Evolutionary conservation across 2,888 invertebrate species (phyloP).

Genomic region (Tachystola acroxantha): DNA sequence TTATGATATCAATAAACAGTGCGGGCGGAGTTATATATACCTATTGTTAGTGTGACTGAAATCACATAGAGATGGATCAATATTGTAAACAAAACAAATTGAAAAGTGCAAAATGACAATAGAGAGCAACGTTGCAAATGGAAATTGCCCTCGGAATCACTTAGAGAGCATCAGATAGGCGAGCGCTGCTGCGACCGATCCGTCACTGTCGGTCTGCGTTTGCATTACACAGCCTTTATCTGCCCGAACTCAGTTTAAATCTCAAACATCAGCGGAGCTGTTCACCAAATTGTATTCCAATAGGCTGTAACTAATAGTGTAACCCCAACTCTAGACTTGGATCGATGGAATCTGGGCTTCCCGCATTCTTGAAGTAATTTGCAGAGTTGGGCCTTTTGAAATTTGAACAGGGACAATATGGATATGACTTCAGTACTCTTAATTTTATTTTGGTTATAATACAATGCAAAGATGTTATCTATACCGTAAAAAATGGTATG

Average conservation of each 20-base stretch:
- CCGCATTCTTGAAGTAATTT: slow-evolving; percentile 51
- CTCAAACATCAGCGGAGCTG: slow-evolving; percentile 69
- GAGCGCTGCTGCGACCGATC: slow-evolving; percentile 69
- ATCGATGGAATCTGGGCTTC: slow-evolving; percentile 44
- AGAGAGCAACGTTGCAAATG: slow-evolving; percentile 66
- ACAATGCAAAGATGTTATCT: too few species aligned
- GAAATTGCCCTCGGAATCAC: slow-evolving; percentile 72
- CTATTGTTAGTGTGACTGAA: not conserved
- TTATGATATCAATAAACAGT: not conserved
- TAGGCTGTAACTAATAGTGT: slow-evolving; percentile 66
- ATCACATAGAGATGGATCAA: not conserved
- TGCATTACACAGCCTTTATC: slow-evolving; percentile 75
- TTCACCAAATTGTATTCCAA: slow-evolving; percentile 76
- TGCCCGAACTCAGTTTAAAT: slow-evolving; percentile 62
- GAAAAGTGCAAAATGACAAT: slow-evolving; percentile 46
- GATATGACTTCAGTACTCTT: too few species aligned
- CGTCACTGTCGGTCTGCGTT: slow-evolving; percentile 73
- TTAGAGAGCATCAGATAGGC: slow-evolving; percentile 75
- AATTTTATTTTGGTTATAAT: too few species aligned
- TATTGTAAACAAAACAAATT: slow-evolving; percentile 41
- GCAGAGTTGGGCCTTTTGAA: too few species aligned
- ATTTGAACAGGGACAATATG: too few species aligned
- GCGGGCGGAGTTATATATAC: not conserved
- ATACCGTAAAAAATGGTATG: too few species aligned
- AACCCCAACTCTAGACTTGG: slow-evolving; percentile 40